Conservation (phyloP, 2,113 vertebrate species). For the Elgaria multicarinata region DNA sequence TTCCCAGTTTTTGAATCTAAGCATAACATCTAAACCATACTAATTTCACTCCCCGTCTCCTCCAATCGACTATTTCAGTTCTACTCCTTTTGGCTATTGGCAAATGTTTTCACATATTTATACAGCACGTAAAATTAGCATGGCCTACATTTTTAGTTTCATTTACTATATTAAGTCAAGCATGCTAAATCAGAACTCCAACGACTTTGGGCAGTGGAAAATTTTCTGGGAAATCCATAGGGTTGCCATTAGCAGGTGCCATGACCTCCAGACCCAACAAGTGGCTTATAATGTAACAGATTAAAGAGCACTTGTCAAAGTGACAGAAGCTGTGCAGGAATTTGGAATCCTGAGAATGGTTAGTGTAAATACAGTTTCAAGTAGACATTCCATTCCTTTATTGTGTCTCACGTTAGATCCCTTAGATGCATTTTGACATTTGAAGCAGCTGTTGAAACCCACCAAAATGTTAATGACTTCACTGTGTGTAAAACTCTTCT, state of each 20-base stretch:
- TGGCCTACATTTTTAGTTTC: not conserved
- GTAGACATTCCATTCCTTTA: no score
- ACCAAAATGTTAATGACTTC: no score
- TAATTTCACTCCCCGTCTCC: not conserved
- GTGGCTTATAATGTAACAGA: not conserved
- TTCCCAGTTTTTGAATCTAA: not conserved
- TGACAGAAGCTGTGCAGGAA: no score
- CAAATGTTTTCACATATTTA: not conserved
- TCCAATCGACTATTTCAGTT: not conserved
- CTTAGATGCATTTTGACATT: no score
- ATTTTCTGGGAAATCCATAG: not conserved
- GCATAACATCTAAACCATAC: not conserved
- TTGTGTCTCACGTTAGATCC: no score
- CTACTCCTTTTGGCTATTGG: not conserved
- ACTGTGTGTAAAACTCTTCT: no score
- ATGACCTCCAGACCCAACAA: not conserved
- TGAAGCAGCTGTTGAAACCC: no score
- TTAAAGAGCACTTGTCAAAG: not conserved
- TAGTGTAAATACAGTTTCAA: no score
- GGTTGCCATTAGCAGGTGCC: not conserved
- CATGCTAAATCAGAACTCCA: not conserved
- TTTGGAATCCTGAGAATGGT: no score
- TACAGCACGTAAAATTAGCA: not conserved
- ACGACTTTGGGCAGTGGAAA: not conserved
- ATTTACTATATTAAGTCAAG: not conserved